A percentile compares a stretch with the other conserved stretches of the same genome.
Conservation (phyloP, 2,797 vertebrate genomes). For the Holocentrus rufus region DNA sequence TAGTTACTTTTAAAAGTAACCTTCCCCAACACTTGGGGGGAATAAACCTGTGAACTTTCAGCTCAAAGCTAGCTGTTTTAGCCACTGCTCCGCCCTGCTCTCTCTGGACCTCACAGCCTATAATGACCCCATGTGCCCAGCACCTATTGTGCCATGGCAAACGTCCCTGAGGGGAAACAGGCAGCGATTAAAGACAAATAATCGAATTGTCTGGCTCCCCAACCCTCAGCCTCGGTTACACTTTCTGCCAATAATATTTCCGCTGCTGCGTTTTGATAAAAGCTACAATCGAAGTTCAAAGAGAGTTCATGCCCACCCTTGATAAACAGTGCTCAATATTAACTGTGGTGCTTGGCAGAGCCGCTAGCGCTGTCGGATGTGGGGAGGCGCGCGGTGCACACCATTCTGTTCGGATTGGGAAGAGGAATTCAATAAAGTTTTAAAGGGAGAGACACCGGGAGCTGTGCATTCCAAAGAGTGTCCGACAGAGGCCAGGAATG, state of each 20-base stretch:
- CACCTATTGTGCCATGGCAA: conserved; percentile 52
- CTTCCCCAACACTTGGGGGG: background rate
- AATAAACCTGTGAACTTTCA: conserved; percentile 6
- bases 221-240: conserved; percentile 28
- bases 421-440: conserved; percentile 56
- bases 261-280: conserved; percentile 68
- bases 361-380: conserved; percentile 32
- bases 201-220: conserved; percentile 65
- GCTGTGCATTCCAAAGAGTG: conserved; percentile 64
- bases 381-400: conserved; percentile 38
- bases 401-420: conserved; percentile 40
- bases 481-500: conserved; percentile 65
- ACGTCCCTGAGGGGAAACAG: conserved; percentile 59
- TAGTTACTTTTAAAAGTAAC: no score
- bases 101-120: background rate
- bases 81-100: conserved; percentile 7
- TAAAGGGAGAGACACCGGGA: conserved; percentile 51
- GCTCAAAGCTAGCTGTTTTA: background rate
- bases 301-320: conserved; percentile 66
- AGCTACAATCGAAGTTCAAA: conserved; percentile 73
- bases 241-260: conserved; percentile 72
- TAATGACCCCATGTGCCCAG: conserved; percentile 14
- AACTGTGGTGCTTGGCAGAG: conserved; percentile 61
- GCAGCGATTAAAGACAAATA: conserved; percentile 68
- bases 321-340: conserved; percentile 70